Percentiles rank a stretch among this genome's conserved stretches.
phyloP scores from a whole-genome alignment of 2,797 vertebrate genomes.

The Astyanax mexicanus region DNA sequence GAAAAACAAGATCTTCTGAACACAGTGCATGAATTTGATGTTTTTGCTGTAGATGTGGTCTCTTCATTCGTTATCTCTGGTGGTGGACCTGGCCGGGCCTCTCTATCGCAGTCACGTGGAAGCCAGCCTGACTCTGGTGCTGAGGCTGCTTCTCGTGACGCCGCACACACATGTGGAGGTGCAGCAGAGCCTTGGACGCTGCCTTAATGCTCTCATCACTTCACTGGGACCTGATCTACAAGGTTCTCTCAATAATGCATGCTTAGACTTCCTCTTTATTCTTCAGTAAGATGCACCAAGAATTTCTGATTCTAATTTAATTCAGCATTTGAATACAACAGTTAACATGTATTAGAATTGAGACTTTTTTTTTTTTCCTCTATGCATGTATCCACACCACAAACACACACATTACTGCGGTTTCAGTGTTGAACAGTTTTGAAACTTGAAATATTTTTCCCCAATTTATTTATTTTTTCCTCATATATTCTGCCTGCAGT shows the following conservation, averaged over 20 bases:
- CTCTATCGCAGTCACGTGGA: conserved; percentile 85
- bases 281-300: background rate
- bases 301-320: background rate
- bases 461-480: too few species aligned
- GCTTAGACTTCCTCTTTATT: background rate
- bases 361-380: background rate
- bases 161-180: conserved; percentile 88
- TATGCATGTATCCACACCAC: too few species aligned
- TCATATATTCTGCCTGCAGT: too few species aligned
- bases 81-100: conserved; percentile 86
- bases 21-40: too few species aligned
- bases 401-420: too few species aligned
- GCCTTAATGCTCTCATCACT: conserved; percentile 88
- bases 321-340: background rate
- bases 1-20: too few species aligned
- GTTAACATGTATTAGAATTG: background rate
- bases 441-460: too few species aligned
- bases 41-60: conserved; percentile 84
- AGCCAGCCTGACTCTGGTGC: conserved; percentile 84
- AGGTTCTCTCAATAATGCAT: conserved; percentile 74
- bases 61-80: conserved; percentile 87
- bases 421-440: too few species aligned
- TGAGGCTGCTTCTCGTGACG: conserved; percentile 84
- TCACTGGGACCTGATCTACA: conserved; percentile 92
- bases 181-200: conserved; percentile 89